These are phyloP conservation scores for Anarrhichthys ocellatus DNA, from an alignment of 2,113 vertebrate genomes.

Conservation along the genomic window DNA sequence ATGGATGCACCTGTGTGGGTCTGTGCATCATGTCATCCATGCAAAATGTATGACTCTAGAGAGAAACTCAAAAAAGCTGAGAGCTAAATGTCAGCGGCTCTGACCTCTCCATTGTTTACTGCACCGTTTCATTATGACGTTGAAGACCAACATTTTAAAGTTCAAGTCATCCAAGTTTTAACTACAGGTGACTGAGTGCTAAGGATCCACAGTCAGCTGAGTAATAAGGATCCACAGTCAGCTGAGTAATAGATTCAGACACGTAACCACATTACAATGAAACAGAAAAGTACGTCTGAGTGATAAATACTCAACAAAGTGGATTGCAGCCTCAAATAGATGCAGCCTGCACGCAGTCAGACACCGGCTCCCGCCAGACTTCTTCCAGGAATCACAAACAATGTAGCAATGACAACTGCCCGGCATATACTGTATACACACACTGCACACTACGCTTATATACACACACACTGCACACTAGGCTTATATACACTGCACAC, in stretches of 20 bases:
- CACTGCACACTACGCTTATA: too few species aligned
- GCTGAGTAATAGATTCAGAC: slow-evolving; percentile 8
- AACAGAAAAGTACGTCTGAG: slow-evolving; percentile 17
- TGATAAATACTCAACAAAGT: slow-evolving; percentile 44
- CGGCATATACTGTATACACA: neutral
- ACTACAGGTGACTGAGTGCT: neutral
- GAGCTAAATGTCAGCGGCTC: slow-evolving; percentile 74
- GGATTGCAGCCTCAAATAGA: slow-evolving; percentile 37
- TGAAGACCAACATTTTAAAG: neutral
- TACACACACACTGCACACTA: too few species aligned
- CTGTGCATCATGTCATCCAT: slow-evolving; percentile 53
- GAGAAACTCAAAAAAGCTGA: slow-evolving; percentile 48
- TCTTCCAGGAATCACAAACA: slow-evolving; percentile 28
- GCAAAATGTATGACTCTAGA: slow-evolving; percentile 57
- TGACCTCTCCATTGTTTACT: slow-evolving; percentile 46
- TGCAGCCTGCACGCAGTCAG: slow-evolving; percentile 17
- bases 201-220: neutral
- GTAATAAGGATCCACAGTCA: slow-evolving; percentile 5
- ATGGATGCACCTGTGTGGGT: slow-evolving; percentile 44
- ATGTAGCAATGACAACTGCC: neutral
- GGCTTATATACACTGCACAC: neutral
- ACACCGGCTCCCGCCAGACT: slow-evolving; percentile 12
- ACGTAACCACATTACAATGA: neutral
- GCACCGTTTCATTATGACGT: slow-evolving; percentile 30
- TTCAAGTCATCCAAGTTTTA: slow-evolving; percentile 23